These are phyloP conservation scores for Periophthalmodon schlosseri DNA, from an alignment of 2,113 vertebrate species.

Conservation along the genomic window DNA sequence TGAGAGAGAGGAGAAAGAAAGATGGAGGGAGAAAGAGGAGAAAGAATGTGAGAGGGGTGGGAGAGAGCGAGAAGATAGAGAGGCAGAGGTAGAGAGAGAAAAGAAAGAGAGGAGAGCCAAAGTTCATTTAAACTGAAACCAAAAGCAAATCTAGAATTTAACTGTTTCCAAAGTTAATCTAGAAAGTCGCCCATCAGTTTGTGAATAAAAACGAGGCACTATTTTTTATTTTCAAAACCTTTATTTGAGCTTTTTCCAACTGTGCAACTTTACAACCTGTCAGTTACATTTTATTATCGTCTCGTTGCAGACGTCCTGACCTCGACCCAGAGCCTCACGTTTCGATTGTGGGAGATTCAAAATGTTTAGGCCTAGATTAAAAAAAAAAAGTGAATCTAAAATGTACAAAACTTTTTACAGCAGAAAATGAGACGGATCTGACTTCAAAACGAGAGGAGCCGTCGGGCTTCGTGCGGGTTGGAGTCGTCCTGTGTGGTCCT, in stretches of 20 bases:
- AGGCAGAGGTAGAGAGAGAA: too few relatives aligned
- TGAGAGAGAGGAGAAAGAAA: too few relatives aligned
- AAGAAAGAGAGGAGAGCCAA: too few relatives aligned
- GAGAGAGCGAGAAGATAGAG: too few relatives aligned
- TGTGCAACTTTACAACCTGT: background rate
- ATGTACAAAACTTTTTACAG: slow-evolving; percentile 1
- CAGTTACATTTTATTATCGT: background rate
- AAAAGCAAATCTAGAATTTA: too few relatives aligned
- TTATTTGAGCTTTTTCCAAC: background rate
- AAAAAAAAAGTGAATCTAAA: background rate
- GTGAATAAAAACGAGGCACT: background rate
- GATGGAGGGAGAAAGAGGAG: too few relatives aligned
- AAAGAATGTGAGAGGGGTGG: too few relatives aligned
- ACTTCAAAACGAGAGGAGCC: background rate
- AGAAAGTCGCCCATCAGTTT: background rate
- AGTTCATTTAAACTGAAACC: too few relatives aligned
- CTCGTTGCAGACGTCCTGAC: background rate
- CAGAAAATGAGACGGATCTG: background rate
- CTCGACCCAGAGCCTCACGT: background rate
- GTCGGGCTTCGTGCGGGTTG: background rate
- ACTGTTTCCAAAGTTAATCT: too few relatives aligned
- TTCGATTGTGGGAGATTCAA: background rate
- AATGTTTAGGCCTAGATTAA: background rate
- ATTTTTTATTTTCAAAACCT: background rate
- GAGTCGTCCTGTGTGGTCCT: background rate